phyloP scores from a whole-genome alignment of 2,113 vertebrate genomes.

The Perca flavescens region DNA sequence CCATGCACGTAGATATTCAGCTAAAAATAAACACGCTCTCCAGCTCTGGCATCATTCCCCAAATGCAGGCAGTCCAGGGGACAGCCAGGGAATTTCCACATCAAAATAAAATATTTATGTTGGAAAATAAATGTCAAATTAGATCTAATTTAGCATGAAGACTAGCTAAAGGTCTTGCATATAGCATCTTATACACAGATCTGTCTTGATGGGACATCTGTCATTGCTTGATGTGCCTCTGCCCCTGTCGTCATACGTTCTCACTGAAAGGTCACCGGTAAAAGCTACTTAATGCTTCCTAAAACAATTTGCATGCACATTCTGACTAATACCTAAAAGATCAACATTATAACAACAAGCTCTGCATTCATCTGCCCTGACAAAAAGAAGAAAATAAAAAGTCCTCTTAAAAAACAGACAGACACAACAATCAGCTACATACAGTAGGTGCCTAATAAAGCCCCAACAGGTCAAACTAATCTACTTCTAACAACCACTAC shows the following conservation, averaged over 20 bases:
- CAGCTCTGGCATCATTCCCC: constrained; percentile 62
- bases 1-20: constrained; percentile 74
- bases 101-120: constrained; percentile 80
- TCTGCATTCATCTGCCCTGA: constrained; percentile 19
- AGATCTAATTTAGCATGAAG: constrained; percentile 78
- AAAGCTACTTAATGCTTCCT: constrained; percentile 65
- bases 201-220: constrained; percentile 62
- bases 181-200: constrained; percentile 57
- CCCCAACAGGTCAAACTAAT: not conserved
- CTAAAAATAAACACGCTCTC: constrained; percentile 80
- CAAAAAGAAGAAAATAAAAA: constrained; percentile 1
- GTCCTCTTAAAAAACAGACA: not conserved
- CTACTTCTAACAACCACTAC: constrained; percentile 39
- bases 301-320: constrained; percentile 57
- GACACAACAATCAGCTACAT: constrained; percentile 5
- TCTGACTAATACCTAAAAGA: constrained; percentile 38
- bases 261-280: constrained; percentile 77
- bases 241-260: constrained; percentile 27
- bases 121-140: constrained; percentile 81
- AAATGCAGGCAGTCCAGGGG: constrained; percentile 32
- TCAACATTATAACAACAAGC: constrained; percentile 27
- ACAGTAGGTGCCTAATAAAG: not conserved
- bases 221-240: constrained; percentile 54
- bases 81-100: constrained; percentile 62
- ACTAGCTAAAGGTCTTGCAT: constrained; percentile 70